A percentile compares a stretch with the other conserved stretches of the same genome.
Evolutionary conservation across 2,113 vertebrate genomes (phyloP).

Genomic region (Irena cyanogastra): DNA sequence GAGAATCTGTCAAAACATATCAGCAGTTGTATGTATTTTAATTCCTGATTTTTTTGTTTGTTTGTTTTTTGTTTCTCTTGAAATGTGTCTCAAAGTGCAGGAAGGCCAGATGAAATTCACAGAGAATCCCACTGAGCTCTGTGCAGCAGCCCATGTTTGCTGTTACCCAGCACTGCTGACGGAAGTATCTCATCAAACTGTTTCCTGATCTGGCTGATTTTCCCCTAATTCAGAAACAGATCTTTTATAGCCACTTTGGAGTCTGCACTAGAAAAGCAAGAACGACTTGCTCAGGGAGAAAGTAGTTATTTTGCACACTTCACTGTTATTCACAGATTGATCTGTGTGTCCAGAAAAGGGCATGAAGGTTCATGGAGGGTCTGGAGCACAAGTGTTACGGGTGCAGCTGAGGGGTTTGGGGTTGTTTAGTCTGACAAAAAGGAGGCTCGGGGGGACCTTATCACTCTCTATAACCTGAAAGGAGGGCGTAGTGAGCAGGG

Average conservation of each 20-base stretch:
- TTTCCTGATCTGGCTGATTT: not conserved
- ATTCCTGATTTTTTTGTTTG: not conserved
- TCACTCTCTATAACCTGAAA: not conserved
- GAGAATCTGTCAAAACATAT: not conserved
- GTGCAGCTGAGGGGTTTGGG: not conserved
- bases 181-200: not conserved
- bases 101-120: not conserved
- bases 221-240: not conserved
- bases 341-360: not conserved
- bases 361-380: too few relatives aligned
- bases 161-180: not conserved
- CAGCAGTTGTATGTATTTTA: not conserved
- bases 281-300: not conserved
- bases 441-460: not conserved
- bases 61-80: not conserved
- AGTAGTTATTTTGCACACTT: not conserved
- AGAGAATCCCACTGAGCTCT: not conserved
- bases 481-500: too few relatives aligned
- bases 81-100: not conserved
- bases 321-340: not conserved
- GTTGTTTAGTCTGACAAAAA: not conserved
- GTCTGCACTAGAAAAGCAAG: not conserved
- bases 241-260: not conserved
- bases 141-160: not conserved
- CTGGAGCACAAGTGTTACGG: fast-evolving